Base-by-base conservation (phyloP, 92 coral and sea anemone genomes). In the Micromussa lordhowensis region DNA sequence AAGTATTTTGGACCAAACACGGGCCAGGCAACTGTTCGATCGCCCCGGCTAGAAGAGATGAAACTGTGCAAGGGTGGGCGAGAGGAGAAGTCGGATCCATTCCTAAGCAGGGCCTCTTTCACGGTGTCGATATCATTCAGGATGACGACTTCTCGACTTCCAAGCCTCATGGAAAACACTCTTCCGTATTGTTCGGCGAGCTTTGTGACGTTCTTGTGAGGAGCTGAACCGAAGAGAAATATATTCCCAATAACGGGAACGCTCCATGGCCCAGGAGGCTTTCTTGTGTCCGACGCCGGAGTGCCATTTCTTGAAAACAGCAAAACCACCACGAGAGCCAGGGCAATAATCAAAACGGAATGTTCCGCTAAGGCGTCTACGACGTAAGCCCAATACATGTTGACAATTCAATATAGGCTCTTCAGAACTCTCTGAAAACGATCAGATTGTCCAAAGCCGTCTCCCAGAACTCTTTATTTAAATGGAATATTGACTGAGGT, bases 231-330 rank as follows among this genome's bases (percentile, higher is more conserved):
- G 75, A 98, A 94, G 55, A 94, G 95, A 74, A 95, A 96, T 74
- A 97, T 93, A 86, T 95, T 97, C 57, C 98, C 99, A 84, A 97
- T 84, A 31, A 97, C 81, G 14, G 99, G 99, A 44, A 94, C 86
- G 68, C 97, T 93, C 94, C 96, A 94, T 10, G 98, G 99, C 24
- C 99, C 98, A 11, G 99, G 99, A 19, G 97, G 99, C 26, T 84
- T 84, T 35, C 73, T 75, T 53, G 59, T 69, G 24, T 30, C 55
- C 7, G 88, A 35, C 17, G 59, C 74, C 80, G 40, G 51, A 8
- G 51, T 35, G 40, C 19, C 71, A 44, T 49, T 77, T 68, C 79
- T 78, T 80, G 22, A 70, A n/a, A 55, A 83, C 77, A 82, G 80
- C 85, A 35, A 38, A 44, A 91, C 72, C 18, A 82, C 78, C 48